A percentile compares a stretch with the other conserved stretches of the same genome.
Conservation (phyloP, 2,113 vertebrate genomes). For the Syngnathus typhle region DNA sequence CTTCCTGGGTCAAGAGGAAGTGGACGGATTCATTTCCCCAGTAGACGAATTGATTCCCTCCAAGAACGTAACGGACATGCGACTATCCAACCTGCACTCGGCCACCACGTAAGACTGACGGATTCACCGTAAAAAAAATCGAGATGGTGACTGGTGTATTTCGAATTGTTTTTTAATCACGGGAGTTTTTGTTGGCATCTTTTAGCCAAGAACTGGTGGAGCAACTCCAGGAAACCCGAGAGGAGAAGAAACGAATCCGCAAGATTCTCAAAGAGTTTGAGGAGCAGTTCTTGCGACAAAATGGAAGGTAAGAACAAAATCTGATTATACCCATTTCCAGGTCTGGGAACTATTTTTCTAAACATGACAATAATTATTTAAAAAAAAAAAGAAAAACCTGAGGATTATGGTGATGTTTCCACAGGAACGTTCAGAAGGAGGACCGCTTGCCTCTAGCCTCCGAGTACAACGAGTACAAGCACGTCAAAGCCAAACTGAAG, state of each 20-base stretch:
- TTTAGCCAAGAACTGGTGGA: conserved; percentile 87
- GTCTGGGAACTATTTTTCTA: neutral
- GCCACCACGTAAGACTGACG: conserved; percentile 80
- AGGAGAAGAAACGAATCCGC: conserved; percentile 92
- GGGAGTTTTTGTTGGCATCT: neutral
- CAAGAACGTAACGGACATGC: conserved; percentile 79
- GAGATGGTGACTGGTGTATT: neutral
- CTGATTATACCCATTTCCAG: neutral
- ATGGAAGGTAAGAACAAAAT: conserved; percentile 82
- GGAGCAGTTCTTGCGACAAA: conserved; percentile 91
- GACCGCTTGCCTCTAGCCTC: conserved; percentile 86
- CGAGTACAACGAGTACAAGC: conserved; percentile 95
- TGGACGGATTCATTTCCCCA: conserved; percentile 87
- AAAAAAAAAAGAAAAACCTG: neutral
- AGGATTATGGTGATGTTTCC: conserved; percentile 20
- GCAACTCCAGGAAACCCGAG: conserved; percentile 89
- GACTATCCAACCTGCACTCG: conserved; percentile 90
- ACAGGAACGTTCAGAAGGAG: conserved; percentile 91
- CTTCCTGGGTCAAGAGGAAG: conserved; percentile 85
- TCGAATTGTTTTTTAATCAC: neutral
- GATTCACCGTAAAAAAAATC: neutral
- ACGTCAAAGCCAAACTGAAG: conserved; percentile 90
- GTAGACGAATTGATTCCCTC: conserved; percentile 85
- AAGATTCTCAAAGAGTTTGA: conserved; percentile 95
- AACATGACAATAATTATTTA: neutral